These are phyloP conservation scores for Sciaenops ocellatus DNA, from an alignment of 2,797 vertebrate species.

Conservation along the genomic window DNA sequence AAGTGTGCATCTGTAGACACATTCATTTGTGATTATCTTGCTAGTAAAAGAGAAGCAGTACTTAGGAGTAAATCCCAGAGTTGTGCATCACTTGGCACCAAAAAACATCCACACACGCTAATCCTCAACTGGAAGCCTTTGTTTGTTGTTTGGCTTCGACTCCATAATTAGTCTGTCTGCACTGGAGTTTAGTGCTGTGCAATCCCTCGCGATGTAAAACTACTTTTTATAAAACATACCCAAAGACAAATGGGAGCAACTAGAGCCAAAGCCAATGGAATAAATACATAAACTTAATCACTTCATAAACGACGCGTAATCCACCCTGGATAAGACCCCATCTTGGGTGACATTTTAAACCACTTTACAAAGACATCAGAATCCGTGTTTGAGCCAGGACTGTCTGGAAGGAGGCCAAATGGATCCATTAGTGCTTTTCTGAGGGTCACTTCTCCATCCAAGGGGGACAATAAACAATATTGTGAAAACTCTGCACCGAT, in stretches of 20 bases:
- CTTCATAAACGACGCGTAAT: constrained; percentile 14
- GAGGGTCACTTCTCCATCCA: neutral
- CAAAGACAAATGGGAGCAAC: constrained; percentile 16
- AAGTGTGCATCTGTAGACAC: neutral
- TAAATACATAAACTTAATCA: constrained; percentile 26
- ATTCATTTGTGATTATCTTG: neutral
- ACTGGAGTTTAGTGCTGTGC: too few species aligned
- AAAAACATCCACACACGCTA: constrained; percentile 2
- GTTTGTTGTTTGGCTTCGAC: constrained; percentile 30
- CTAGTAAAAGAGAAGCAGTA: constrained; percentile 4
- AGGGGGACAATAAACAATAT: neutral
- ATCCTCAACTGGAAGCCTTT: constrained; percentile 28
- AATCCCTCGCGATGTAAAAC: constrained; percentile 13
- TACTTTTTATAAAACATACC: neutral
- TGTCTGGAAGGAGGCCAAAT: neutral
- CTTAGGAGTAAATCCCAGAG: constrained; percentile 18
- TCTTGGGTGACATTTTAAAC: constrained; percentile 14
- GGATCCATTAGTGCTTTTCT: neutral
- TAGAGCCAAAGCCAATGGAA: constrained; percentile 20
- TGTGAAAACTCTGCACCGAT: neutral
- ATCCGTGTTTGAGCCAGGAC: neutral
- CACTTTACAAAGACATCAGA: constrained; percentile 1
- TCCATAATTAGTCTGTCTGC: constrained; percentile 1
- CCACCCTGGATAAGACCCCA: neutral
- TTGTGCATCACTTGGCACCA: constrained; percentile 14